Evolutionary conservation across 2,888 invertebrate species (phyloP), one percentile per base, ranked within the genome.

Genomic region (Hypselothyrea guttata): DNA sequence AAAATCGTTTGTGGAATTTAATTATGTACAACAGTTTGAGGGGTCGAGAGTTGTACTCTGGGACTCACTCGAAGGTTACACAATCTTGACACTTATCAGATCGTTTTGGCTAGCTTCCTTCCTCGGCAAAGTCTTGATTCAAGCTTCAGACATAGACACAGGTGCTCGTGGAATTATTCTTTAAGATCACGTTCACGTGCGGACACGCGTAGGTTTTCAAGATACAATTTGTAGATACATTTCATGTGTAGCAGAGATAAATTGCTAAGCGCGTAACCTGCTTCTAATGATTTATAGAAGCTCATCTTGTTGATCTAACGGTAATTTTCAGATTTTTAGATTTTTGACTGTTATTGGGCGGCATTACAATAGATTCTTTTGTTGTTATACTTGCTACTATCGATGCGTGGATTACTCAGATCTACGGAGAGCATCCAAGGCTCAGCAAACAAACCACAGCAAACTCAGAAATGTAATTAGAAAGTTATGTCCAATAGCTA

Each of bases 11-110:
- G 59, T 66, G 72, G 72, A 71, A 67, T 72, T 75, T 72, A 72
- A 75, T 72, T 72, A 72, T 72, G 57, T 48, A 56, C 53, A 64
- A 52, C 35, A 49, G 46, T 59, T 53, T 18, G 35, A n/a, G 53
- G 40, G 27, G 18, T 9, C 37, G n/a, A 12, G 35, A 47, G 59
- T 28, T 49, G 48, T 47, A 55, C 70, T 49, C 70, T 73, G 69
- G 56, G 74, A 69, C 53, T 48, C 58, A 54, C 65, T 61, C 57
- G 77, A 81, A 79, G 82, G 86, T 79, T 79, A 86, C 84, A 86
- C 82, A 79, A 79, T 79, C 84, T 76, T 81, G 78, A 64, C 82
- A 82, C 75, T 86, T 86, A 79, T 79, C 86, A 81, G 79, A 86
- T 79, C 82, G 82, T 68, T 84, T 86, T 73, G 75, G 61, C 63